Percentiles rank a stretch among this genome's conserved stretches.
Evolutionary conservation across 2,888 invertebrate species (phyloP).

Genomic region (Lycophotia porphyrea): DNA sequence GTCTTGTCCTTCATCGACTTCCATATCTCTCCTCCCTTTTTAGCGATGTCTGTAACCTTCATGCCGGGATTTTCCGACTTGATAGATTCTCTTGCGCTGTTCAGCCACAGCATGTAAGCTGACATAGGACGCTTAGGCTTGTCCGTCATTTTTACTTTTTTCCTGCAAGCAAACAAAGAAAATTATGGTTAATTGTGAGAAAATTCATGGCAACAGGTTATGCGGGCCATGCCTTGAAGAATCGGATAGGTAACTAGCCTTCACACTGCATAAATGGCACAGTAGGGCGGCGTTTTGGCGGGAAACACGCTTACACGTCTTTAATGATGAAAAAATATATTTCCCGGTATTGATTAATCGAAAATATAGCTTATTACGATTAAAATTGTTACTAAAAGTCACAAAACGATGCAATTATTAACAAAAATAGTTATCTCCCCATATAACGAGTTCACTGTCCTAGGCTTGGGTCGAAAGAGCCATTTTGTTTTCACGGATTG

Average conservation of each 20-base stretch:
- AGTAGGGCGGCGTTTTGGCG: slow-evolving; percentile 89
- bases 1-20: slow-evolving; percentile 96
- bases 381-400: slow-evolving; percentile 62
- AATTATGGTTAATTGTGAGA: slow-evolving; percentile 62
- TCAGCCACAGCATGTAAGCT: slow-evolving; percentile 99
- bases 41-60: slow-evolving; percentile 97
- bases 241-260: slow-evolving; percentile 73
- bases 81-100: slow-evolving; percentile 95
- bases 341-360: slow-evolving; percentile 42
- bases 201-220: slow-evolving; percentile 79
- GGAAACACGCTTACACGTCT: slow-evolving; percentile 82
- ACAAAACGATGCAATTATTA: slow-evolving; percentile 67
- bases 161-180: slow-evolving; percentile 81
- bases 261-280: slow-evolving; percentile 75
- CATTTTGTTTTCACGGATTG: slow-evolving; percentile 90
- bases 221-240: slow-evolving; percentile 73
- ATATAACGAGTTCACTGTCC: slow-evolving; percentile 89
- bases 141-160: slow-evolving; percentile 94
- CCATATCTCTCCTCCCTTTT: slow-evolving; percentile 99
- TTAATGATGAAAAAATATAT: slow-evolving; percentile 57
- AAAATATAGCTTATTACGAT: slow-evolving; percentile 62
- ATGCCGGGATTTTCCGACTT: slow-evolving; percentile 97
- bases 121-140: slow-evolving; percentile 98
- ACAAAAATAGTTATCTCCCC: slow-evolving; percentile 84
- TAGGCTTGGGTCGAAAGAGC: slow-evolving; percentile 89